These are phyloP conservation scores for Brachypodius melanocephalos DNA, from an alignment of 2,113 vertebrate species.

Conservation along the genomic window DNA sequence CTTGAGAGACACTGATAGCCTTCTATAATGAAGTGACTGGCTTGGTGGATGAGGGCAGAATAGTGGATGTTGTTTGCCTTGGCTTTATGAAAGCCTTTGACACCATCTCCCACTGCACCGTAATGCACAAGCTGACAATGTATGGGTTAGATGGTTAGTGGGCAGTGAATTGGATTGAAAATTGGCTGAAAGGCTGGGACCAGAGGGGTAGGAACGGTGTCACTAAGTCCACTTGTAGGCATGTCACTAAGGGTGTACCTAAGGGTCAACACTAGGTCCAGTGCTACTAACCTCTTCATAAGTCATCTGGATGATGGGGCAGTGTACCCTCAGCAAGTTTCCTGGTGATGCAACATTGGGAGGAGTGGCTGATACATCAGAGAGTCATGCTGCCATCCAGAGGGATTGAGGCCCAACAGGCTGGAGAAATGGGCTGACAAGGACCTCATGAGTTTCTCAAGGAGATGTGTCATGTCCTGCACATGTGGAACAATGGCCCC, in stretches of 20 bases:
- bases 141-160: not conserved
- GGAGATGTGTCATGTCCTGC: not conserved
- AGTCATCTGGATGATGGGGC: not conserved
- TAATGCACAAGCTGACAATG: not conserved
- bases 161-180: not conserved
- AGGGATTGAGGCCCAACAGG: not conserved
- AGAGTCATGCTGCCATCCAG: not conserved
- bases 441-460: not conserved
- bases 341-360: not conserved
- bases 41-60: not conserved
- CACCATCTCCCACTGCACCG: not conserved
- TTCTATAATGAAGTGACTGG: not conserved
- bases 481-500: rapidly evolving
- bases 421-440: not conserved
- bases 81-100: not conserved
- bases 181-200: not conserved
- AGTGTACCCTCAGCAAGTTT: not conserved
- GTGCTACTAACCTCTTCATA: not conserved
- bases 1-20: not conserved
- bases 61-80: not conserved
- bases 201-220: not conserved
- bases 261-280: not conserved
- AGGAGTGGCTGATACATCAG: not conserved
- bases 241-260: not conserved
- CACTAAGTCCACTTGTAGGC: not conserved